A percentile compares a stretch with the other conserved stretches of the same genome.
phyloP scores from a whole-genome alignment of 2,113 vertebrate genomes.

The Cephalophus harveyi region DNA sequence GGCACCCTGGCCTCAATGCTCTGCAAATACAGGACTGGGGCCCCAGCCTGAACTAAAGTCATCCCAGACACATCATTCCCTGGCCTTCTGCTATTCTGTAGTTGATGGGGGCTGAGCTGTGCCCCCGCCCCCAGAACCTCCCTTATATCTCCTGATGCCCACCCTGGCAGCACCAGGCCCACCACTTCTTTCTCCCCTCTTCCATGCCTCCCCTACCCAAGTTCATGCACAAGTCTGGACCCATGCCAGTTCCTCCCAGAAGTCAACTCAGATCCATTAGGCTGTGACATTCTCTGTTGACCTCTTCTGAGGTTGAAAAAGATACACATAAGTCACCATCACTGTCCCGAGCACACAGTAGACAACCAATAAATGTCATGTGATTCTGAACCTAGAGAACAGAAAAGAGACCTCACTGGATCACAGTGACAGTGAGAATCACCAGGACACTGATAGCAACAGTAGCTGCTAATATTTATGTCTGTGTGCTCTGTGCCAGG shows the following conservation, averaged over 20 bases:
- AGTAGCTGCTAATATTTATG: background rate
- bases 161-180: background rate
- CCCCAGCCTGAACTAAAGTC: background rate
- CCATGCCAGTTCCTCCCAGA: background rate
- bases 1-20: background rate
- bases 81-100: background rate
- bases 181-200: accelerated
- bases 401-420: background rate
- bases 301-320: background rate
- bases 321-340: accelerated
- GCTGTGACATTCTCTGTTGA: background rate
- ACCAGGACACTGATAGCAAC: accelerated
- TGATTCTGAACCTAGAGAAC: background rate
- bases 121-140: accelerated
- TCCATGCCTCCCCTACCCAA: background rate
- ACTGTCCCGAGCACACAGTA: background rate
- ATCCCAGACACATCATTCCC: accelerated
- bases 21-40: background rate
- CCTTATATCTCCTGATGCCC: background rate
- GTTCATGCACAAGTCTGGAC: background rate
- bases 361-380: background rate
- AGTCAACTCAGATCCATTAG: background rate
- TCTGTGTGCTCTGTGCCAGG: background rate
- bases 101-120: background rate
- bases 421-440: background rate